These are phyloP conservation scores for Myxocyprinus asiaticus DNA, from an alignment of 2,113 vertebrate genomes.

Conservation along the genomic window DNA sequence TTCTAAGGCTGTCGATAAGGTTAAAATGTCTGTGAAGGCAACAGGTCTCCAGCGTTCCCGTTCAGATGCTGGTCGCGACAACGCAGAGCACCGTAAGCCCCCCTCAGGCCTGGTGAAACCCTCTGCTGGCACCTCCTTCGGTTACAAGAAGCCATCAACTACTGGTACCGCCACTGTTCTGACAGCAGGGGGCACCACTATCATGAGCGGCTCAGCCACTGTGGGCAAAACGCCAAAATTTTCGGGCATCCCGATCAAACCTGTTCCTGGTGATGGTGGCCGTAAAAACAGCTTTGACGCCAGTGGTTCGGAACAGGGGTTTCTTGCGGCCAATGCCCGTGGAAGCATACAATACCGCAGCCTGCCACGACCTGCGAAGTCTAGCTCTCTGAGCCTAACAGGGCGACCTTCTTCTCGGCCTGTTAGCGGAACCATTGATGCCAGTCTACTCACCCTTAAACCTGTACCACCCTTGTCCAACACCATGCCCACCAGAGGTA, in stretches of 20 bases:
- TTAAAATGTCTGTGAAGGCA: slow-evolving; percentile 84
- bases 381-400: slow-evolving; percentile 90
- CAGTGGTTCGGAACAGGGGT: slow-evolving; percentile 83
- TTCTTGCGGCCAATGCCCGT: slow-evolving; percentile 85
- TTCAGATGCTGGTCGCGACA: slow-evolving; percentile 90
- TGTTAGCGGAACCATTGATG: slow-evolving; percentile 85
- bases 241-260: slow-evolving; percentile 92
- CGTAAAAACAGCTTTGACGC: slow-evolving; percentile 94
- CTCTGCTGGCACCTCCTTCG: slow-evolving; percentile 76
- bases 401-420: slow-evolving; percentile 78
- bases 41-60: slow-evolving; percentile 89
- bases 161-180: slow-evolving; percentile 89
- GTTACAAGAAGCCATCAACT: slow-evolving; percentile 87
- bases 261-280: slow-evolving; percentile 61
- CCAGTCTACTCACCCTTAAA: slow-evolving; percentile 86
- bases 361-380: slow-evolving; percentile 93
- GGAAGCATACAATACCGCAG: slow-evolving; percentile 96
- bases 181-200: slow-evolving; percentile 82
- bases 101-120: slow-evolving; percentile 90
- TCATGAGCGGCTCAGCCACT: slow-evolving; percentile 82
- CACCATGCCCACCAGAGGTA: slow-evolving; percentile 72
- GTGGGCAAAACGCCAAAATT: slow-evolving; percentile 90
- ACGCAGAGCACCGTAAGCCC: slow-evolving; percentile 88
- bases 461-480: slow-evolving; percentile 64
- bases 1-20: slow-evolving; percentile 85